Base-by-base conservation (phyloP, 2,113 vertebrate species). In the Caranx ignobilis region DNA sequence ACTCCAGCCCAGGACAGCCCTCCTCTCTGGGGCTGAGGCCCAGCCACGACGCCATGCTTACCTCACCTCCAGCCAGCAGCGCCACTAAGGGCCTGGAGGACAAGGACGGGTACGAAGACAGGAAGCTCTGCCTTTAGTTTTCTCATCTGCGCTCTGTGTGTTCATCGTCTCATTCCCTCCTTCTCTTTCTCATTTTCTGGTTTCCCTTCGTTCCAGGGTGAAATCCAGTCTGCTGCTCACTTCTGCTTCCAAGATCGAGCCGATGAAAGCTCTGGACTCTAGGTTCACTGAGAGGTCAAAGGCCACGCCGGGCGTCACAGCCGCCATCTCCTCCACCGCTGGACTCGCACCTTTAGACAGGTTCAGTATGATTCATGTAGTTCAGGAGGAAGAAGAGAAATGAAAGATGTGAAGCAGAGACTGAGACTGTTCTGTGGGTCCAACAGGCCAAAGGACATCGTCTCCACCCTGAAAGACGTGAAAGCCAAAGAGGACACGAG, bases 281-380 rank as follows among this genome's bases (percentile, higher is more conserved):
- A 94, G 98, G 81, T 99, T 99, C 87, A 99, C 98, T 0, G 98
- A 99, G 91, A 95, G 98, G 91, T 99, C 98, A 84, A 99, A 98
- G 95, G 95, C 96, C 92, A 99, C 97, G 1, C 96, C 97, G 1
- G 97, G 97, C 75, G 94, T 96, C 84, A 91, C 92, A 0, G 91
- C 96, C 61, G 94, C 94, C 86, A 89, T 96, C 84, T 73, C 96
- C 71, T 92, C 95, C 61, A 95, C 93, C 11, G 70, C 94, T 6
- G 96, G 96, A 55, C 95, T 97, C 43, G 80, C 91, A 8, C 91
- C 96, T 31, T 84, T 95, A 11, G 97, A 99, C 89, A 96, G 97
- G 98, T 99, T 59, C 21, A 0, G 5, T 34, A 5, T 5, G 2
- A 41, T 11, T 57, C 10, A 39, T 12, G n/a, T 1, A 8, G 19